Conservation (phyloP, 2,113 vertebrate genomes). For the Chloebia gouldiae region DNA sequence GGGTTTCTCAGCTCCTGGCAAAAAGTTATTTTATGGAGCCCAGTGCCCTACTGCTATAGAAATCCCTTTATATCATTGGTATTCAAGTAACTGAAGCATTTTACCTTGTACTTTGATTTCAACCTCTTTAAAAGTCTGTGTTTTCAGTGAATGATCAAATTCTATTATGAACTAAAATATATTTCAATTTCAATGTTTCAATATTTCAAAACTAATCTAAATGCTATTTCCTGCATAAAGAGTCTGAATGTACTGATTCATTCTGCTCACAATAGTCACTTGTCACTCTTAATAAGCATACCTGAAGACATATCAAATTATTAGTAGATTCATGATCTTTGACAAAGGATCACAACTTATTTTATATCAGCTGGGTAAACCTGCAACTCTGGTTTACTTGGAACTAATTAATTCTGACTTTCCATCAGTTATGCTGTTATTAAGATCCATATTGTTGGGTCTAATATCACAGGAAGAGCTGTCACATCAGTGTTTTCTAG, state of each 20-base stretch:
- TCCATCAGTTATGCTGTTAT: background rate
- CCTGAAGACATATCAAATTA: background rate
- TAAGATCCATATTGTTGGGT: background rate
- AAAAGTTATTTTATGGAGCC: background rate
- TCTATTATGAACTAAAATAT: background rate
- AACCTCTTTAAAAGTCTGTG: background rate
- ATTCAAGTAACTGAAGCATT: background rate
- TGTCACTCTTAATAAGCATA: background rate
- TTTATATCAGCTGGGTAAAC: background rate
- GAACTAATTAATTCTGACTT: constrained; percentile 30
- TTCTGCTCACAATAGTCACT: background rate
- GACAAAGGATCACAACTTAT: background rate
- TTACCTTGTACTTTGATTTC: background rate
- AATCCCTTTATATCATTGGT: background rate
- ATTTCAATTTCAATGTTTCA: too few species aligned
- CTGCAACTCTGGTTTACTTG: background rate
- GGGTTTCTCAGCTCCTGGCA: background rate
- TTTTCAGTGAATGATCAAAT: background rate
- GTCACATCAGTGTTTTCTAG: background rate
- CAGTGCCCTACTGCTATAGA: background rate
- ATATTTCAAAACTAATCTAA: background rate
- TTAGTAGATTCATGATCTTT: background rate
- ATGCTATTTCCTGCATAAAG: background rate
- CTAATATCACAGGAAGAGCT: background rate
- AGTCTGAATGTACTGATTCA: background rate